Base-by-base conservation (phyloP, 2,797 vertebrate species). In the Alca torda region DNA sequence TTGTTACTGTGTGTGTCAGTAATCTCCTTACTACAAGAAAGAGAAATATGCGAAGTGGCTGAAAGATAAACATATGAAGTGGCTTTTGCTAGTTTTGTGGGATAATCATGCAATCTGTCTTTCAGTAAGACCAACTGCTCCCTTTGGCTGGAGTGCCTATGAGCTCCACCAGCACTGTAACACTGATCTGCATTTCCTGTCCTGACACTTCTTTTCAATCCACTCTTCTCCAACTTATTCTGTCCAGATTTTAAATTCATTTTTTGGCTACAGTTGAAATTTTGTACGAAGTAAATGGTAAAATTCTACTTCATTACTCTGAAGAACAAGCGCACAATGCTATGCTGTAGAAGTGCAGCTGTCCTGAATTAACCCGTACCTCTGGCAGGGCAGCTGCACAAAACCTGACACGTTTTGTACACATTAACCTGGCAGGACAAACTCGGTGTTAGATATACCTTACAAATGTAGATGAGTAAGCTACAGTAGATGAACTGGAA, bases 311-410 rank as follows among this genome's bases (percentile, higher is more conserved):
- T 83, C 31, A 21, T 80, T 46, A 10, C 26, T 76, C 7, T 1
- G 3, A 69, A 50, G 56, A 59, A 12, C 10, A 10, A 48, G 39
- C 4, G 11, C 41, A 30, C 17, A 13, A 7, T 7, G 39, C 23
- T 12, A 2, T 6, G 5, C 25, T 63, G 8, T 3, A 35, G 17
- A 69, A 45, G n/a, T 0, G 2, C 28, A 33, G 28, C 30, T 45
- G 45, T 59, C 63, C 50, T 64, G 21, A 46, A 37, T 50, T 45
- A 68, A 43, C 24, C 46, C 20, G 1, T 3, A 11, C 33, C 33
- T 85, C 31, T 1, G 0, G 4, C 56, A 67, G 30, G 31, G 54
- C 81, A 73, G 43, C 59, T 50, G 30, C 81, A 73, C 46, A 61
- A 61, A 73, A 37, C 54, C 43, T 31, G 33, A 24, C 24, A 16